Conservation (phyloP, 2,113 vertebrate species). For the Brachionichthys hirsutus region DNA sequence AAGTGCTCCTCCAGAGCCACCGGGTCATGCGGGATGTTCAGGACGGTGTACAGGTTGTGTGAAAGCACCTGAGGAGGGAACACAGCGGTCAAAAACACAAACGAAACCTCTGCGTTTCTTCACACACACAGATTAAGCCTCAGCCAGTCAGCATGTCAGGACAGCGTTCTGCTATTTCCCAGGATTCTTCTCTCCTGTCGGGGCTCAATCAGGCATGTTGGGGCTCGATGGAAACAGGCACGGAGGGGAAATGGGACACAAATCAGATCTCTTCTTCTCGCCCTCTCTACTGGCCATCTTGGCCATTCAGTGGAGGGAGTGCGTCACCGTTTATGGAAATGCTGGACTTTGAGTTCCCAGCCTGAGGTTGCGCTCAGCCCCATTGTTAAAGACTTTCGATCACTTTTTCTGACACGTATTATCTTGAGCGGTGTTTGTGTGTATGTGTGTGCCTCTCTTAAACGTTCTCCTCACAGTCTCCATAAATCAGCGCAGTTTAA, state of each 20-base stretch:
- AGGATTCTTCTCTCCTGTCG: constrained; percentile 52
- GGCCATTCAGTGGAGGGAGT: neutral
- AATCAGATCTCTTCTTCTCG: neutral
- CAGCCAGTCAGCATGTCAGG: constrained; percentile 58
- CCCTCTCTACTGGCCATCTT: neutral
- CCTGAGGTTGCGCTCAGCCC: too few relatives aligned
- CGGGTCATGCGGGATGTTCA: constrained; percentile 82
- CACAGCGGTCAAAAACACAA: neutral
- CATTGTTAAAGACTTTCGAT: too few relatives aligned
- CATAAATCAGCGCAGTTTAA: neutral
- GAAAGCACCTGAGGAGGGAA: constrained; percentile 77
- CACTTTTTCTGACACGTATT: too few relatives aligned
- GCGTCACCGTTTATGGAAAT: neutral
- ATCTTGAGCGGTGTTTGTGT: too few relatives aligned
- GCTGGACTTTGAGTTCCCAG: constrained; percentile 45
- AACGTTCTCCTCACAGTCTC: neutral
- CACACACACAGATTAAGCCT: constrained; percentile 10
- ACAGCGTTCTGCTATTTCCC: constrained; percentile 62
- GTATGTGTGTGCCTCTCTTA: too few relatives aligned
- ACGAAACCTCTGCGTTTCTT: constrained; percentile 7
- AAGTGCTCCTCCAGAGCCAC: constrained; percentile 80
- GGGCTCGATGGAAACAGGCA: constrained; percentile 23
- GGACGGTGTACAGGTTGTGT: constrained; percentile 81
- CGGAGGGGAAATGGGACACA: neutral
- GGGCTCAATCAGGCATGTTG: constrained; percentile 49